Percentiles rank a stretch among this genome's conserved stretches.
phyloP scores from a whole-genome alignment of 2,888 invertebrate genomes.

The Dicranocentrus wangi region DNA sequence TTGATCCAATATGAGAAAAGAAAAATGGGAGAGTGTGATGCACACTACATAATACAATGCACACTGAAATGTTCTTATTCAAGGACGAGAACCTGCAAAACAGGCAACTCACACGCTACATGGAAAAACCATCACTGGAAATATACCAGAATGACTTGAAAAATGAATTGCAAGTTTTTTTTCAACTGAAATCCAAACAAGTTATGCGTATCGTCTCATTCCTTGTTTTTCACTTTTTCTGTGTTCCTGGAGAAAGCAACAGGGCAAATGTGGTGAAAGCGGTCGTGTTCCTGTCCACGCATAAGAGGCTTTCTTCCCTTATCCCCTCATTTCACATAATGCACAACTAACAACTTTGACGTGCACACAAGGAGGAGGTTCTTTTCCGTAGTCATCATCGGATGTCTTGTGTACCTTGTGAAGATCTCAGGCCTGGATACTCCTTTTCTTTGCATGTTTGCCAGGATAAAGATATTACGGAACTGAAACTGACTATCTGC shows the following conservation, averaged over 20 bases:
- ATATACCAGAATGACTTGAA: neutral
- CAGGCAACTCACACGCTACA: neutral
- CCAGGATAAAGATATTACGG: no score
- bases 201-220: neutral
- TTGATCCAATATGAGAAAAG: neutral
- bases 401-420: no score
- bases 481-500: no score
- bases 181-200: conserved; percentile 18
- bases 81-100: neutral
- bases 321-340: no score
- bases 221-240: neutral
- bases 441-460: no score
- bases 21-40: no score
- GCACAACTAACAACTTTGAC: no score
- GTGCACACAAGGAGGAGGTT: no score
- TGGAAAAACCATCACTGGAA: no score
- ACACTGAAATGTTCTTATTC: neutral
- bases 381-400: no score
- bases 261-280: conserved; percentile 23
- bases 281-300: neutral
- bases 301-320: no score
- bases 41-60: neutral
- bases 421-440: no score
- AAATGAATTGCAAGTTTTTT: conserved; percentile 9
- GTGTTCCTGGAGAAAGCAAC: conserved; percentile 33